Base-by-base conservation (phyloP, 2,797 vertebrate genomes). In the Lagodon rhomboides region DNA sequence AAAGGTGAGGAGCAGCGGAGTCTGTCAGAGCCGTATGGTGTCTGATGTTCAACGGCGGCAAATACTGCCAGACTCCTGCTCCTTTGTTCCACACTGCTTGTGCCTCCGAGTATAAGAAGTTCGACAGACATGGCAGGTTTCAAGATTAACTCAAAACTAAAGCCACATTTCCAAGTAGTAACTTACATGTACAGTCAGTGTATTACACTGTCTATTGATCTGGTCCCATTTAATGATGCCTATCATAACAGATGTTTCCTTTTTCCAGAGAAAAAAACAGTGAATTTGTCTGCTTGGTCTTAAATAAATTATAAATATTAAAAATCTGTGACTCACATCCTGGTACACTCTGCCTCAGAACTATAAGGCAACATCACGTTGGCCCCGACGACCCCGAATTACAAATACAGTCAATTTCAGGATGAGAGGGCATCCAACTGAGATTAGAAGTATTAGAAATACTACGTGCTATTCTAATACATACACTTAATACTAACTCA, bases 1-100 rank as follows among this genome's bases (percentile, higher is more conserved):
- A 82, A 80, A 86, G 79, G 79, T 85, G 81, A 78, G 47, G 80
- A 84, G 78, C 81, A 85, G 82, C 73, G 3, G 41, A 66, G 65
- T 86, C 83, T 86, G 77, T 70, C 69, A 43, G 65, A 75, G 75
- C 75, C 62, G 53, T 73, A 65, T 86, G 84, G 61, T 30, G 74
- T 74, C 49, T 74, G 61, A 71, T 62, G 51, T 62, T 73, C n/a
- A 67, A 79, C 4, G 20, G 59, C 27, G 47, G 46, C 54, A 66
- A 34, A 65, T 30, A 15, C 38, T 58, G 62, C 50, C 73, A 58
- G 25, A 30, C 34, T 38, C 38, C 38, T 30, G 30, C 69, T 51
- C 27, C 49, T 80, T 73, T 55, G 18, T 30, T 76, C 67, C 1
- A 12, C 53, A 81, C 71, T 60, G 54, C 47, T 69, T 53, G 2